Conservation (phyloP, 2,113 vertebrate species). For the Notarius quadriscutis region DNA sequence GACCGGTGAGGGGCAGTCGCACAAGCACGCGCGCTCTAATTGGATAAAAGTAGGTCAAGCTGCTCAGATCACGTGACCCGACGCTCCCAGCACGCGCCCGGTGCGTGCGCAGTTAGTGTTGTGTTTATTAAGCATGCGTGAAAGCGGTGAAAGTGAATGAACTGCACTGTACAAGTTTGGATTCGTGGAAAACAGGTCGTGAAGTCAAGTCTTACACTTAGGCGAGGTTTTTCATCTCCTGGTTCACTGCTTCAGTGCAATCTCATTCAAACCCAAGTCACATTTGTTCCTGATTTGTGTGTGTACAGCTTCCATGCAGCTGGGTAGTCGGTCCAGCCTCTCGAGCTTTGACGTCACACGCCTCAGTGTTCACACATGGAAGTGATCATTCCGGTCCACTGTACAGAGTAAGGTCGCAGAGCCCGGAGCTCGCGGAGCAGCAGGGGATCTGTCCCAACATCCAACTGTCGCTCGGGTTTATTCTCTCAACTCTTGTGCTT, state of each 20-base stretch:
- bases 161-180: not conserved
- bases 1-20: constrained; percentile 45
- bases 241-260: not conserved
- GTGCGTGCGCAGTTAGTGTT: not conserved
- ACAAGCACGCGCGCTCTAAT: constrained; percentile 47
- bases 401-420: constrained; percentile 15
- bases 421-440: not conserved
- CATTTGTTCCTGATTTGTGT: constrained; percentile 22
- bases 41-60: constrained; percentile 74
- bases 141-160: not conserved
- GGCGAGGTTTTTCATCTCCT: too few relatives aligned
- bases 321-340: constrained; percentile 36
- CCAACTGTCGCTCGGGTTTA: not conserved
- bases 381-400: constrained; percentile 52
- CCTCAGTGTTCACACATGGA: constrained; percentile 75
- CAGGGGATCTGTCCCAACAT: not conserved
- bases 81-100: constrained; percentile 31
- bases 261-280: not conserved
- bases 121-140: not conserved
- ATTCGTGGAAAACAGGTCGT: not conserved
- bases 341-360: constrained; percentile 66
- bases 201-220: not conserved
- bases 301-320: constrained; percentile 14
- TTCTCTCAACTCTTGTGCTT: not conserved
- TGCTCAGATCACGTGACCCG: constrained; percentile 63